These are phyloP conservation scores for Paramuricea clavata DNA, from an alignment of 92 coral and sea anemone genomes.

Conservation along the genomic window DNA sequence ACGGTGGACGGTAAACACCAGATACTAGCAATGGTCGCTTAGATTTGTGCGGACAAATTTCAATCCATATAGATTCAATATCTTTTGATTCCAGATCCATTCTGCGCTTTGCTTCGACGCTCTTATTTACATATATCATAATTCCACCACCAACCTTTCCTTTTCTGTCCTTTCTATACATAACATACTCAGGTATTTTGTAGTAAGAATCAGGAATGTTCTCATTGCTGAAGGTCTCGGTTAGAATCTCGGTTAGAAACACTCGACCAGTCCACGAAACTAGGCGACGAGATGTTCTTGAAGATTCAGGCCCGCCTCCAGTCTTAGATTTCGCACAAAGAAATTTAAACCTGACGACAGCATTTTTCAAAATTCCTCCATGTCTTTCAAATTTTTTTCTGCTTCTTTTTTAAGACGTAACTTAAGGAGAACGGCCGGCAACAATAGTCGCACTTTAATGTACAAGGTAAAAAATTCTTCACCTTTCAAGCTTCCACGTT, in stretches of 20 bases:
- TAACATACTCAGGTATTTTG: too few species aligned
- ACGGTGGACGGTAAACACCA: background rate
- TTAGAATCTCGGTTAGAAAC: too few species aligned
- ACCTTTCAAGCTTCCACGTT: background rate
- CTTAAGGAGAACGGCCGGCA: background rate
- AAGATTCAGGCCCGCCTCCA: background rate
- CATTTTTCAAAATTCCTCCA: constrained; percentile 17
- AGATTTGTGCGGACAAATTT: background rate
- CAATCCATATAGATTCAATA: background rate
- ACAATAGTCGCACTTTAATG: too few species aligned
- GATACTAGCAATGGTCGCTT: background rate
- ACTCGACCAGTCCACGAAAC: constrained; percentile 38
- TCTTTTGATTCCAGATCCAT: background rate
- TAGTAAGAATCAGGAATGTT: too few species aligned
- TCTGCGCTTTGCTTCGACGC: background rate
- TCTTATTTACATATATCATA: background rate
- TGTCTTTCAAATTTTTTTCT: background rate
- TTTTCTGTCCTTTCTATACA: background rate
- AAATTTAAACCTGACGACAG: background rate
- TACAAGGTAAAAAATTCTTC: too few species aligned
- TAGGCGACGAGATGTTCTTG: background rate
- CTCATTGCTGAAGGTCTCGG: too few species aligned
- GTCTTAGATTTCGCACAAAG: background rate
- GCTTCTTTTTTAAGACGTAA: background rate
- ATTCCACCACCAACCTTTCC: background rate